Evolutionary conservation across 1,140 invertebrate genomes (phyloP).

Genomic region (Cotesia vestalis): DNA sequence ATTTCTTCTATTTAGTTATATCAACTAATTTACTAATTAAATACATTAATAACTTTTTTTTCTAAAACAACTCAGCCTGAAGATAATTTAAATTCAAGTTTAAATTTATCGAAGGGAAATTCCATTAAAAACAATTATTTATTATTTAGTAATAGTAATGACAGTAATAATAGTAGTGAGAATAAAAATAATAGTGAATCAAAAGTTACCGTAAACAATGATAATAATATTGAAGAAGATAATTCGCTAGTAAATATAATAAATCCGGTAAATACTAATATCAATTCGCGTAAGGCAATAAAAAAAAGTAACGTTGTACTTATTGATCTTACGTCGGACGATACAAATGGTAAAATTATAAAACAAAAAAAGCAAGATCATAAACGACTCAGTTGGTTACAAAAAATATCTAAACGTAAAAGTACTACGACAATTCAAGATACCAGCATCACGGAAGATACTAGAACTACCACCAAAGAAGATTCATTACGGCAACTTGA

Average conservation of each 20-base stretch:
- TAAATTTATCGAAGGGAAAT: slow-evolving; percentile 42
- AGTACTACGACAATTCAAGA: not conserved
- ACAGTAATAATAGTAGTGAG: slow-evolving; percentile 6
- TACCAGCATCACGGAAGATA: slow-evolving; percentile 1
- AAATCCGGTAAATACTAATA: slow-evolving; percentile 30
- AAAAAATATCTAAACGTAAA: slow-evolving; percentile 47
- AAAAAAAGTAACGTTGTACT: slow-evolving; percentile 52
- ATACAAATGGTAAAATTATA: slow-evolving; percentile 43
- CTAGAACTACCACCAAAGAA: slow-evolving; percentile 26
- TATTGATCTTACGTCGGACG: slow-evolving; percentile 57
- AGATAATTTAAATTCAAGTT: slow-evolving; percentile 38
- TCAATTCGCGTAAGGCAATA: slow-evolving; percentile 35
- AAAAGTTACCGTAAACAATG: slow-evolving; percentile 8
- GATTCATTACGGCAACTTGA: slow-evolving; percentile 29
- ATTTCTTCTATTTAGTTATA: too few relatives aligned
- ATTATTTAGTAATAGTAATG: slow-evolving; percentile 7
- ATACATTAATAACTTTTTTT: slow-evolving; percentile 34
- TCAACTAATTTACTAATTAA: not conserved
- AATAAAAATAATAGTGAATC: slow-evolving; percentile 20
- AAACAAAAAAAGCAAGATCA: slow-evolving; percentile 46
- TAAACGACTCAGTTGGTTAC: slow-evolving; percentile 48
- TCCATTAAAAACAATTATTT: slow-evolving; percentile 31
- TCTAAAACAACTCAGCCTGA: slow-evolving; percentile 44
- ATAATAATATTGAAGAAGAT: not conserved
- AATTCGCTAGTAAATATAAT: slow-evolving; percentile 3